Evolutionary conservation across 2,113 vertebrate genomes (phyloP), one percentile per base, ranked within the genome.

Genomic region (Callospermophilus lateralis): DNA sequence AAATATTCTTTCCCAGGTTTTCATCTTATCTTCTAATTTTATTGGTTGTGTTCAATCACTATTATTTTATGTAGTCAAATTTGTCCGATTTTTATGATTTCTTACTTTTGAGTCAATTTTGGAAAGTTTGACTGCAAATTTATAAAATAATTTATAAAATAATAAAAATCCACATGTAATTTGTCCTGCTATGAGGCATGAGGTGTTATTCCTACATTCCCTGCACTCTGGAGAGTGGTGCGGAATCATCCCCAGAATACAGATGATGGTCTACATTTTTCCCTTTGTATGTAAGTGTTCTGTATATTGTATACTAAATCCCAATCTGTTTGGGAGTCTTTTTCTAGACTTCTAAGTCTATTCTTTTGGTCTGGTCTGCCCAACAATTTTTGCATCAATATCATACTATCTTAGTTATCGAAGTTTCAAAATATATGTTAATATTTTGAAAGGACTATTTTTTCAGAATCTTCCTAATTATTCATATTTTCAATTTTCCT

Each of bases 111-210:
- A 81, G 24, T 83, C 61, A 77, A 42, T 87, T 63, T 70, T 88
- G 34, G 42, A 79, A 87, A 88, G n/a, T 94, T 58, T 83, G 48
- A 70, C 34, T 81, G 12, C 7, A 96, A 81, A 53, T 53, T 68
- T 96, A 61, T 51, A 87, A 76, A 79, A 84, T 13, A 90, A 92
- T 37, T 68, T 96, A 61, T 51, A 87, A 76, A 79, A 84, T 13
- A 90, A 92, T 37, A n/a, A n/a, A n/a, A n/a, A n/a, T 45, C 34
- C 34, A 39, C 73, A 26, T 88, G 24, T 26, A 77, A 65, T 24
- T 72, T 61, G 28, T 77, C 37, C 11, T 81, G 39, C 32, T 68
- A 2, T 30, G 58, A 58, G 34, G 32, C 8, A 81, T n/a, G 45
- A n/a, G 13, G 30, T 79, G 22, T 32, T 12, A 39, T 81, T 86